phyloP scores from a whole-genome alignment of 2,797 vertebrate genomes.

The Siniperca undulata region DNA sequence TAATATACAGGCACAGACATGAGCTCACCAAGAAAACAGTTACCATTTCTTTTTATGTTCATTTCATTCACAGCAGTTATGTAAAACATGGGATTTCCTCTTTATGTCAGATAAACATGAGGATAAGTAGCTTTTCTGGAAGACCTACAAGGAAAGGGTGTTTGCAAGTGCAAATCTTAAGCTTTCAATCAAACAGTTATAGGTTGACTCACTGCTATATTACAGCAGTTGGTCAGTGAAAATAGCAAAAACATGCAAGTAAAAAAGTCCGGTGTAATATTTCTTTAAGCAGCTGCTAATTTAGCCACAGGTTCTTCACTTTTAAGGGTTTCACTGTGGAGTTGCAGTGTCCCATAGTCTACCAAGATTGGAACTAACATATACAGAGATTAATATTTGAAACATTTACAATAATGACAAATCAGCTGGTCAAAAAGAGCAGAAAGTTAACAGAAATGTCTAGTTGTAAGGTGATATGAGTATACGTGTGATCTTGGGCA shows the following conservation, averaged over 20 bases:
- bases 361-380: not conserved
- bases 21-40: not conserved
- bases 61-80: not conserved
- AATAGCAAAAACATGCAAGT: not conserved
- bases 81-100: constrained; percentile 12
- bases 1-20: accelerated
- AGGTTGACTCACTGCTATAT: not conserved
- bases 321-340: not conserved
- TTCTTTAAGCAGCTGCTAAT: not conserved
- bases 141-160: not conserved
- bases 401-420: not conserved
- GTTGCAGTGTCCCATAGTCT: not conserved
- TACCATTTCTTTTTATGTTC: not conserved
- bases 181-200: not conserved
- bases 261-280: not conserved
- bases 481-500: not conserved
- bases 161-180: not conserved
- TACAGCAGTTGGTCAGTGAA: not conserved
- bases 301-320: not conserved
- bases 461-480: not conserved
- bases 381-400: not conserved
- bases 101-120: not conserved
- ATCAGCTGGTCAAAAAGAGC: not conserved
- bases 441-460: not conserved
- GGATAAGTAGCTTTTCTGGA: not conserved